A percentile compares a stretch with the other conserved stretches of the same genome.
phyloP scores from a whole-genome alignment of 2,888 invertebrate species.

The Melanotus villosus region DNA sequence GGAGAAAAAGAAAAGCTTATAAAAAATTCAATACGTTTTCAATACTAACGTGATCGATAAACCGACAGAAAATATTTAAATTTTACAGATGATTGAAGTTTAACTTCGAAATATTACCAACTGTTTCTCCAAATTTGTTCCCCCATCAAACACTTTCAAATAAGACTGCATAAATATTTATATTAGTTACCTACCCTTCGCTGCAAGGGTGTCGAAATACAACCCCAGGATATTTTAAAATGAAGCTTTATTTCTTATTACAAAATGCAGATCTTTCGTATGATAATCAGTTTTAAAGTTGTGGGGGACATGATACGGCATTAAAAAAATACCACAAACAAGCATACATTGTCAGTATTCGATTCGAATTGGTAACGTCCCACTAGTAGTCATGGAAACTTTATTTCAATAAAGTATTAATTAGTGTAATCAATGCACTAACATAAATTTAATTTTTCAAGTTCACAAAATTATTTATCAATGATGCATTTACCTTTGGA shows the following conservation, averaged over 20 bases:
- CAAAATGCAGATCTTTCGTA: slow-evolving; percentile 21
- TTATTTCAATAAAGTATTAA: too few species aligned
- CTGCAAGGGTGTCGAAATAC: slow-evolving; percentile 31
- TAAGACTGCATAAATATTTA: slow-evolving; percentile 42
- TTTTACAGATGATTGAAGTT: slow-evolving; percentile 31
- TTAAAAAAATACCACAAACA: too few species aligned
- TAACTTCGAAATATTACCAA: slow-evolving; percentile 26
- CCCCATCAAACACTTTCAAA: slow-evolving; percentile 39
- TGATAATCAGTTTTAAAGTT: not conserved
- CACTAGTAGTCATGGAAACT: too few species aligned
- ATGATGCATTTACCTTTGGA: too few species aligned
- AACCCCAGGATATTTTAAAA: slow-evolving; percentile 38
- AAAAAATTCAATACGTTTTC: slow-evolving; percentile 7
- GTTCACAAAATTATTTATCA: too few species aligned
- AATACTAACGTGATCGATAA: not conserved
- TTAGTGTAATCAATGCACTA: too few species aligned
- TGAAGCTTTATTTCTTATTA: slow-evolving; percentile 39
- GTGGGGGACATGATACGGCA: not conserved
- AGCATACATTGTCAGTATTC: too few species aligned
- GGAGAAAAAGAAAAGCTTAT: not conserved
- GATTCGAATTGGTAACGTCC: too few species aligned
- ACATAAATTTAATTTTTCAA: too few species aligned
- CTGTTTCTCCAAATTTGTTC: slow-evolving; percentile 32
- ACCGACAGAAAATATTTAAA: slow-evolving; percentile 6
- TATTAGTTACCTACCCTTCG: slow-evolving; percentile 32